Evolutionary conservation across 2,797 vertebrate species (phyloP), one percentile per base, ranked within the genome.

Genomic region (Acrossocheilus wenchowensis): DNA sequence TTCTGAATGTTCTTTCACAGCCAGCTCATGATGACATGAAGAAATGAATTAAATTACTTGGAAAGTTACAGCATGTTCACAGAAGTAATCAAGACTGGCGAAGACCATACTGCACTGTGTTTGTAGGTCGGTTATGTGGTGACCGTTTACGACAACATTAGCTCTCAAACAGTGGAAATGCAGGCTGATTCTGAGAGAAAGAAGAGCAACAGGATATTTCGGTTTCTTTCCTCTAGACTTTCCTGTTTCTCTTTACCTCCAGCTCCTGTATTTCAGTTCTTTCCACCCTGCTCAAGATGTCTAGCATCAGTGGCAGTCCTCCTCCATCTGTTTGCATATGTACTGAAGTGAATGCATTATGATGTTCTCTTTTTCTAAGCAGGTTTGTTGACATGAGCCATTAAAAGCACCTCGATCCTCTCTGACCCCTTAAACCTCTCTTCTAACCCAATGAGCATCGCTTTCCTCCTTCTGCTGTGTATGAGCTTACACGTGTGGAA

Each of bases 291-390:
- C 52, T 62, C 52, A 30, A 0, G 8, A 5, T 45, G 17, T 52
- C 30, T 50, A 68, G 34, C 57, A 1, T n/a, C 82, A 7, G 71
- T 86, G 34, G 30, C 15, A 11, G 78, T 72, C 50, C 84, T 52
- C 64, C 41, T 64, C 80, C 52, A 19, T 45, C 54, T 60, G 57
- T 82, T 88, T 84, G 43, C 78, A 88, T 87, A 86, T 87, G 64
- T 90, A 84, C 87, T 87, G 21, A 90, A 82, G 88, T 88, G 19
- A 88, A 86, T 89, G 86, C 86, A 71, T 91, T 86, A 87, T 91
- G 84, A 86, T 90, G 92, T 92, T 86, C 94, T 93, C 95, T 95
- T 96, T 97, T 94, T 97, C 97, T 97, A 94, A 98, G 97, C 98
- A 99, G 98, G 97, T 98, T 97, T 95, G 96, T 87, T 90, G 78